Evolutionary conservation across 2,797 vertebrate species (phyloP), one percentile per base, ranked within the genome.

Genomic region (Squalus acanthias): DNA sequence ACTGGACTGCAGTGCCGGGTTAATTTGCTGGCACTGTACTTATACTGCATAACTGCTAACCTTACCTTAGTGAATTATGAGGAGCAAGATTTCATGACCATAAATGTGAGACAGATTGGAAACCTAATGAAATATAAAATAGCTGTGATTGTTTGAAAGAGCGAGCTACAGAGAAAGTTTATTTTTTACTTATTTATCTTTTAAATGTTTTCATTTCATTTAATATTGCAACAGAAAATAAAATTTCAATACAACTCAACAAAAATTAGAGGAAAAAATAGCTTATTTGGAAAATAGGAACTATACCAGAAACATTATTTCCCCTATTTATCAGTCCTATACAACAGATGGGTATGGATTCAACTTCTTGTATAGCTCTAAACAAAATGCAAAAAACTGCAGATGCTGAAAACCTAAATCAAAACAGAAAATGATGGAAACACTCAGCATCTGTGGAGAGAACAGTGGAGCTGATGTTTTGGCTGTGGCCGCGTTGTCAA

Each of bases 51-150:
- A 63, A 63, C 53, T 63, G 65, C 67, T 26, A 95, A 53, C 65
- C 93, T 57, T 95, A 53, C 93, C 46, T 72, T 10, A 53, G 39
- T 95, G 67, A 95, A 95, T 95, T 72, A 39, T 72, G 46, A 72
- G 50, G 39, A 70, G 39, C 50, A 72, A 74, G 24, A 95, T 53
- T 53, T 95, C 93, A 72, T 50, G 67, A 72, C 39, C 67, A 26
- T 22, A 70, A 95, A 26, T 95, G 10, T 53, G 69, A 74, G 39
- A 74, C 46, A 53, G 69, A 57, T 95, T 53, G 69, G 15, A 95
- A 95, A 72, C 22, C 3, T 95, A 72, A 70, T 95, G 46, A 95
- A 72, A 69, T 3, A 39, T 94, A 69, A 94, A 50, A 69, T 60
- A 94, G 29, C 67, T 95, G 67, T 15, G 46, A n/a, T 91, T 95